A percentile compares a stretch with the other conserved stretches of the same genome.
These are phyloP conservation scores for Cacoxenus indagator DNA, from an alignment of 2,888 invertebrate species.

Conservation along the genomic window DNA sequence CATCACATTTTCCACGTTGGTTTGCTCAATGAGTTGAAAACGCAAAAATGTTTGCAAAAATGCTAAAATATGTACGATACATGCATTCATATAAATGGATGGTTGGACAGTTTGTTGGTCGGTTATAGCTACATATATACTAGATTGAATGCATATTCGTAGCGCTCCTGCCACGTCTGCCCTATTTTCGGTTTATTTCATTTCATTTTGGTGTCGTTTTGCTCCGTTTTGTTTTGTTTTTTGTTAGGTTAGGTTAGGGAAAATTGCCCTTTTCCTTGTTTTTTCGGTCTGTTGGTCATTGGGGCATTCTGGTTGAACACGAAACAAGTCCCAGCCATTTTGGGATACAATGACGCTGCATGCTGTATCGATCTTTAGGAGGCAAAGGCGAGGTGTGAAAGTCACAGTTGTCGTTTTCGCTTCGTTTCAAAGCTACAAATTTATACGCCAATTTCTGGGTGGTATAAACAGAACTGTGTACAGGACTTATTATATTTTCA, in stretches of 20 bases:
- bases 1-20: no score
- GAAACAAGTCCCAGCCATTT: background rate
- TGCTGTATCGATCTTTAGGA: background rate
- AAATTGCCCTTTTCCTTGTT: background rate
- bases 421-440: background rate
- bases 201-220: background rate
- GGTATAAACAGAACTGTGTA: no score
- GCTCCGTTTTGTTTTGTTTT: background rate
- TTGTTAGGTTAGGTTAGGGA: background rate
- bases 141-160: background rate
- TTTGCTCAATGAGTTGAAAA: constrained; percentile 52
- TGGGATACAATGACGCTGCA: background rate
- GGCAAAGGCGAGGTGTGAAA: background rate
- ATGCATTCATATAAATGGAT: background rate
- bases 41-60: constrained; percentile 48
- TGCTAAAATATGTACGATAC: constrained; percentile 31
- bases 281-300: constrained; percentile 2
- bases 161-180: background rate
- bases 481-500: no score
- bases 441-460: no score
- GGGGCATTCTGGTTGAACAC: background rate
- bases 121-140: no score
- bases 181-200: background rate
- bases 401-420: background rate
- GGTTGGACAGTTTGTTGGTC: no score